Evolutionary conservation across 2,797 vertebrate species (phyloP), one percentile per base, ranked within the genome.

Genomic region (Anabacerthia variegaticeps): DNA sequence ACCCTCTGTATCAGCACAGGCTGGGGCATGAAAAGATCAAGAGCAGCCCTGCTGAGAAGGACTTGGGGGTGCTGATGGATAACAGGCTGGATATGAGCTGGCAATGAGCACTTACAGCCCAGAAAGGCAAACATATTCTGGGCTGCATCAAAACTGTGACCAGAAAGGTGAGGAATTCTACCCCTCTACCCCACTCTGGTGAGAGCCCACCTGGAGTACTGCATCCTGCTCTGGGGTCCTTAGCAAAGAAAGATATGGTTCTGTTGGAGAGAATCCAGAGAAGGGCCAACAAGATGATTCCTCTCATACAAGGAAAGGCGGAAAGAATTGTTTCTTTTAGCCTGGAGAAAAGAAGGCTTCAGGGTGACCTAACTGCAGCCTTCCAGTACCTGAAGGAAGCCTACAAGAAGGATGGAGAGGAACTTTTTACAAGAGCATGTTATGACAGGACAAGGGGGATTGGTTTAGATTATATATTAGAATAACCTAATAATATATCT

Each of bases 1-100:
- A 39, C 12, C 18, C 24, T 13, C 37, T 21, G 59, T 39, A 39
- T 28, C 27, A 20, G 13, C 14, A 30, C 37, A 39, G 20, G 5
- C 10, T 27, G 34, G 12, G 12, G 28, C 18, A 34, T 27, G 46
- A 61, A 41, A 5, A 74, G 17, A 34, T 22, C 0, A 0, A 46
- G 34, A 88, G 16, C 20, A 59, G 20, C 46, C 14, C 46, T 66
- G 46, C 24, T 8, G 5, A 56, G 59, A 37, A 74, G 24, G 21
- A 26, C 6, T 67, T 34, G 24, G 30, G 24, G 7, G 6, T 23
- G 12, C 12, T 54, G 39, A 23, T 26, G 21, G 54, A 23, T 74
- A 21, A 30, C 21, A 67, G 11, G 9, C 24, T 61, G 48, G 8
- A 54, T n/a, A 54, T 22, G 39, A 46, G 12, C 16, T 15, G 26